Base-by-base conservation (phyloP, 2,797 vertebrate species). In the Falco columbarius region DNA sequence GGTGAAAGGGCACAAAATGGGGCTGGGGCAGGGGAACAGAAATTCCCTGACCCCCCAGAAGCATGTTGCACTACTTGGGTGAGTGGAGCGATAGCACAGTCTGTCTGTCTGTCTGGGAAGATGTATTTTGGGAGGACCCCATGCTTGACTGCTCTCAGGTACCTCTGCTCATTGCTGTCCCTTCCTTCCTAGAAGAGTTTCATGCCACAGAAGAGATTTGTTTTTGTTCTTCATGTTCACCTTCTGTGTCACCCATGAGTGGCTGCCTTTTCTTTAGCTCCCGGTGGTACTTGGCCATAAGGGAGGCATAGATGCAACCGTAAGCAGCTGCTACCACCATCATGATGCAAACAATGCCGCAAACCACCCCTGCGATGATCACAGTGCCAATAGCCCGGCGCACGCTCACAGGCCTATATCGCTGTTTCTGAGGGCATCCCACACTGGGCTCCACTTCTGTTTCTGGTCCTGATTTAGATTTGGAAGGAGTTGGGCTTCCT, bases 261-360 rank as follows among this genome's bases (percentile, higher is more conserved):
- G 99, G 99, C 97, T 99, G 99, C 95, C 99, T 98, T 97, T 99
- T 99, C 98, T 99, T 99, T 94, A 99, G 98, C 98, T 99, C 99
- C 40, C 99, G 98, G 97, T 99, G 99, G 97, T 99, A 99, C 97
- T 99, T 99, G 94, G 99, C 99, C 99, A 99, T 99, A 75, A 99
- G 98, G 46, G 99, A 99, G 87, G 99, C 99, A 0, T 99, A 99
- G 97, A 99, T 99, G 96, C 99, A 99, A 29, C 99, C 99, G 1
- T 99, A 99, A 34, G 99, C 99, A 1, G 99, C 99, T 0, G 99
- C 99, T 20, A 99, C 99, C 22, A 99, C 99, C 99, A 99, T 99
- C 99, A 99, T 99, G 97, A 99, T 99, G 96, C 99, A 99, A 32
- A 99, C 99, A 1, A 99, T 99, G 77, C 99, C 99, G 2, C 99